Evolutionary conservation across 92 coral and sea anemone genomes (phyloP).

Genomic region (Bergia puertoricense): DNA sequence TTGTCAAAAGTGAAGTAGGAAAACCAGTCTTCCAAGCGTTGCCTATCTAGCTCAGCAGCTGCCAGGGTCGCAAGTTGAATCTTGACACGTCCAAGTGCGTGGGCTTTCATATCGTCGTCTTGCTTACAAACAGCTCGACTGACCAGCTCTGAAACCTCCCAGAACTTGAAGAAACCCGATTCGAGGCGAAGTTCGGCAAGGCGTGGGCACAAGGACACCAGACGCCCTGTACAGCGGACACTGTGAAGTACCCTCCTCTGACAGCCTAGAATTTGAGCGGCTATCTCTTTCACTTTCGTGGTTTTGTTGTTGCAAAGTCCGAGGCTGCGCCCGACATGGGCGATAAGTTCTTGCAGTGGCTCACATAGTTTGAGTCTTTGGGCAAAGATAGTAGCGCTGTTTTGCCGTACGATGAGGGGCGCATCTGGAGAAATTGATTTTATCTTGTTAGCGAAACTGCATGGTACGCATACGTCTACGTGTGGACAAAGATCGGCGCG

Average conservation of each 20-base stretch:
- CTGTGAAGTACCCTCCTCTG: neutral
- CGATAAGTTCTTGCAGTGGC: conserved; percentile 30
- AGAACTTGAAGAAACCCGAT: conserved; percentile 22
- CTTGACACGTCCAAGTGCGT: conserved; percentile 25
- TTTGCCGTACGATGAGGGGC: neutral
- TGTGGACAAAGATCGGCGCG: conserved; percentile 16
- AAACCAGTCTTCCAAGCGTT: conserved; percentile 37
- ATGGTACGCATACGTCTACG: conserved; percentile 38
- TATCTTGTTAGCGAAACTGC: conserved; percentile 28
- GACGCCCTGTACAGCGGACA: conserved; percentile 33
- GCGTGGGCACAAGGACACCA: conserved; percentile 3
- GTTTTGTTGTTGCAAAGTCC: neutral
- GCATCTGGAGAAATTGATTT: neutral
- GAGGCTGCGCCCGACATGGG: conserved; percentile 2
- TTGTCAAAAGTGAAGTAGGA: neutral
- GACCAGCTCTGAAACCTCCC: conserved; percentile 27
- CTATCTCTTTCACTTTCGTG: conserved; percentile 11
- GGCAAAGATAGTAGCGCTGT: conserved; percentile 14
- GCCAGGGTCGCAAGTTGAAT: conserved; percentile 15
- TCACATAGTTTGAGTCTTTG: conserved; percentile 31
- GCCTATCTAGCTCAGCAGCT: neutral
- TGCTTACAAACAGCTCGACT: conserved; percentile 26
- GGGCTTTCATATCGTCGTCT: conserved; percentile 11
- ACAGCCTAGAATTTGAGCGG: conserved; percentile 6
- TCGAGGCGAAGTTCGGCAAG: conserved; percentile 22